These are phyloP conservation scores for Sparus aurata DNA, from an alignment of 2,797 vertebrate genomes.

Conservation along the genomic window DNA sequence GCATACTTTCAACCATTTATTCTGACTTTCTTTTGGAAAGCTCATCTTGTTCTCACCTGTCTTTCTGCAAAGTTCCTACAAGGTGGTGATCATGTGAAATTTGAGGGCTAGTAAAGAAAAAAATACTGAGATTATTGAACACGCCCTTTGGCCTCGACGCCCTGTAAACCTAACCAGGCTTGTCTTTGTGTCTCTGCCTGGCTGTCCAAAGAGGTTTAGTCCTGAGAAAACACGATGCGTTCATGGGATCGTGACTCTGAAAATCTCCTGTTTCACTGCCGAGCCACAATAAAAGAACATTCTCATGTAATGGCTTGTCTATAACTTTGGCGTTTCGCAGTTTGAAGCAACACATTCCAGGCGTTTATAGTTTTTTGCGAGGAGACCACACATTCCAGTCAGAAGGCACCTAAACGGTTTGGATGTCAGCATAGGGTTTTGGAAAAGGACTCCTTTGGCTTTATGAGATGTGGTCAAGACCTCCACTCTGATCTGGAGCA, in stretches of 20 bases:
- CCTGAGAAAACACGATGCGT: conserved; percentile 49
- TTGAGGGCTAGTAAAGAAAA: conserved; percentile 6
- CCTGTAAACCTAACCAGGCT: conserved; percentile 41
- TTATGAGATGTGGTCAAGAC: conserved; percentile 71
- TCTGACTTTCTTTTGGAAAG: not conserved
- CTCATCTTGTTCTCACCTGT: not conserved
- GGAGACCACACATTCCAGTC: conserved; percentile 74
- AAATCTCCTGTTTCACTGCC: conserved; percentile 54
- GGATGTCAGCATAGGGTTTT: conserved; percentile 63
- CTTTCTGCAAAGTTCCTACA: not conserved
- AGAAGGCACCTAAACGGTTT: conserved; percentile 68
- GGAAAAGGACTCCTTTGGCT: conserved; percentile 54
- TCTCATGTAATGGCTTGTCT: conserved; percentile 45
- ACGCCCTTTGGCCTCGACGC: conserved; percentile 43
- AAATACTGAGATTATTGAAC: conserved; percentile 12
- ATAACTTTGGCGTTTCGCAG: conserved; percentile 34
- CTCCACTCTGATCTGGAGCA: conserved; percentile 59
- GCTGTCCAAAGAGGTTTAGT: conserved; percentile 32
- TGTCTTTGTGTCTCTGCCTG: conserved; percentile 12
- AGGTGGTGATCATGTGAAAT: conserved; percentile 27
- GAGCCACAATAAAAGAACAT: conserved; percentile 67
- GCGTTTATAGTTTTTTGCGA: conserved; percentile 60
- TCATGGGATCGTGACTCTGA: conserved; percentile 38
- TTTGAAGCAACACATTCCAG: conserved; percentile 68
- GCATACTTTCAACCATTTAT: not conserved